Conservation (phyloP, 2,113 vertebrate genomes). For the Lepus americanus region DNA sequence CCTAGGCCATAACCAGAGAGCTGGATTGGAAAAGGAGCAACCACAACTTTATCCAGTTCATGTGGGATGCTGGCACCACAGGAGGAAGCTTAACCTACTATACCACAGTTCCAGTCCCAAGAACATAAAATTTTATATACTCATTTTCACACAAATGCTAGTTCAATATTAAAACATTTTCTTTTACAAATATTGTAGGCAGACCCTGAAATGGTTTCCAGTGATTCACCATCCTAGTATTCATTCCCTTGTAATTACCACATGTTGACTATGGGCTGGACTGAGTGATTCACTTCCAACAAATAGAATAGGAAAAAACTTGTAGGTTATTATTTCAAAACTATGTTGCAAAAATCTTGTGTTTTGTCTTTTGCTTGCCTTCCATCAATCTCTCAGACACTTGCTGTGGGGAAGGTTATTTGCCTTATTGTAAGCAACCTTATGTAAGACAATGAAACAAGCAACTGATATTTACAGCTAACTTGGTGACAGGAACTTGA, state of each 20-base stretch:
- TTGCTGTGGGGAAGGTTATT: neutral
- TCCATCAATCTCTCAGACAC: neutral
- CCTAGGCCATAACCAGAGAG: no score
- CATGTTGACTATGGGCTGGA: neutral
- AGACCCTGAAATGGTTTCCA: neutral
- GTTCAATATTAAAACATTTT: slow-evolving; percentile 21
- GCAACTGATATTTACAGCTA: neutral
- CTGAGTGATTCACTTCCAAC: neutral
- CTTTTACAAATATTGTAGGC: neutral
- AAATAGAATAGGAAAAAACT: neutral
- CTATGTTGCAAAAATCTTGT: neutral
- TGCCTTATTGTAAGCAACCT: neutral
- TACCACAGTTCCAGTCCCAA: no score
- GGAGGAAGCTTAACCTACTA: no score
- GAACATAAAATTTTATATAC: neutral
- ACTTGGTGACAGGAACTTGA: neutral
- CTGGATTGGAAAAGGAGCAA: no score
- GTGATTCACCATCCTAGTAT: neutral
- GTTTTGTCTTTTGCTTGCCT: neutral
- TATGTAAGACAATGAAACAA: neutral
- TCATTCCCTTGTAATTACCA: neutral
- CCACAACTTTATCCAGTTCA: no score
- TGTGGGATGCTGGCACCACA: no score
- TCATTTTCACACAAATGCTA: neutral
- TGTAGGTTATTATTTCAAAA: neutral